Evolutionary conservation across 1,140 invertebrate genomes (phyloP).

Genomic region (Laupala kohalensis): DNA sequence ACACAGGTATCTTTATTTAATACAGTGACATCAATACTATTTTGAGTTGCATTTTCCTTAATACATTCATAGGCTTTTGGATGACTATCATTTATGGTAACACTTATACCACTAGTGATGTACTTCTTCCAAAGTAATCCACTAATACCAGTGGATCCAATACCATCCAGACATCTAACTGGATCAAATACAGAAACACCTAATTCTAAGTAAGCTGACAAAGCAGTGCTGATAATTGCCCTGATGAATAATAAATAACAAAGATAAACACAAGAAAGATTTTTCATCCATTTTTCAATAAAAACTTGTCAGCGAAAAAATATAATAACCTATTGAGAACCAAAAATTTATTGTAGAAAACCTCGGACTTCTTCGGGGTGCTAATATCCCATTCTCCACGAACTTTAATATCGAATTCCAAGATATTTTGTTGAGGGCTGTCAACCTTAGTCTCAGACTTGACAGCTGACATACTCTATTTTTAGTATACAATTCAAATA

Average conservation of each 20-base stretch:
- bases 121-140: conserved; percentile 24
- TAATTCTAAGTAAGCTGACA: conserved; percentile 16
- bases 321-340: conserved; percentile 2
- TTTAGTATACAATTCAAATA: no score
- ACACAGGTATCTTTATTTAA: conserved; percentile 17
- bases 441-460: no score
- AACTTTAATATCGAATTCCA: not conserved
- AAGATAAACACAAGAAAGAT: not conserved
- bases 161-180: conserved; percentile 18
- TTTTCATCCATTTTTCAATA: no score
- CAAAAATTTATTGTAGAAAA: not conserved
- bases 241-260: not conserved
- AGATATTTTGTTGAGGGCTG: no score
- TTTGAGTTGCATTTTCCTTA: conserved; percentile 12
- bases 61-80: conserved; percentile 16
- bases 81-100: conserved; percentile 19
- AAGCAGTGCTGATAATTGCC: conserved; percentile 6
- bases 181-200: conserved; percentile 14
- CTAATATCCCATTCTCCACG: not conserved
- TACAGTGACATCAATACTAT: conserved; percentile 13
- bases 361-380: not conserved
- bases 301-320: no score
- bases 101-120: conserved; percentile 18
- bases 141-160: conserved; percentile 20
- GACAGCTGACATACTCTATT: no score